Conservation (phyloP, 1,140 invertebrate species). For the Hyphantria cunea region DNA sequence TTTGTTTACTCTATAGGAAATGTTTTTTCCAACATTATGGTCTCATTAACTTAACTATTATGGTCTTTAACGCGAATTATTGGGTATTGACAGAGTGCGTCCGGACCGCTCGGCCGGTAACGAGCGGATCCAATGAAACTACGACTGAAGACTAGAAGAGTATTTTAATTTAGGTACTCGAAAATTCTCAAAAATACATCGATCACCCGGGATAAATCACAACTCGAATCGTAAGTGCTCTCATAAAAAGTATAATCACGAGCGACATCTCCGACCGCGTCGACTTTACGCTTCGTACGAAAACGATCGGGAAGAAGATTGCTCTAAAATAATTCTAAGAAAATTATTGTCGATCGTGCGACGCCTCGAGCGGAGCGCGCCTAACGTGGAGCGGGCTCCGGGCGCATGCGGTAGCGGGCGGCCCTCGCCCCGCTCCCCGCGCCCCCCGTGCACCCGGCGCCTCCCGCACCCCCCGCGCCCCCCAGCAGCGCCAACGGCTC, state of each 20-base stretch:
- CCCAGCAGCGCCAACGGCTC: too few species aligned
- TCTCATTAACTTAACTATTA: too few species aligned
- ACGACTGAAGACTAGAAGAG: too few species aligned
- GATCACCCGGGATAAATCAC: neutral
- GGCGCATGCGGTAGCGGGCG: slow-evolving; percentile 36
- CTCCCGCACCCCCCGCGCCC: too few species aligned
- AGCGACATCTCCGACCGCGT: neutral
- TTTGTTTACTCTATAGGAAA: too few species aligned
- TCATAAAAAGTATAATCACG: slow-evolving; percentile 4
- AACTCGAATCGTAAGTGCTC: neutral
- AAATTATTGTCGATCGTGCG: slow-evolving; percentile 54
- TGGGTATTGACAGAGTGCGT: too few species aligned
- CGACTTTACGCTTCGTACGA: neutral
- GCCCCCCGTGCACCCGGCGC: too few species aligned
- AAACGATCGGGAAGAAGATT: neutral
- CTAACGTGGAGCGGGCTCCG: slow-evolving; percentile 27
- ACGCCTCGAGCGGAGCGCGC: slow-evolving; percentile 14
- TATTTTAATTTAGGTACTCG: too few species aligned
- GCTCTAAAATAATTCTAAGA: slow-evolving; percentile 30
- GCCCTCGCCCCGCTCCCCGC: slow-evolving; percentile 20
- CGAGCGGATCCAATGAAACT: too few species aligned
- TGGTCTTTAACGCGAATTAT: too few species aligned
- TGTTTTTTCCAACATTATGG: too few species aligned
- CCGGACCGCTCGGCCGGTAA: too few species aligned
- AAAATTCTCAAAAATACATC: slow-evolving; percentile 4